Percentiles rank a stretch among this genome's conserved stretches.
phyloP scores from a whole-genome alignment of 2,888 invertebrate species.

The Bellardia bayeri region DNA sequence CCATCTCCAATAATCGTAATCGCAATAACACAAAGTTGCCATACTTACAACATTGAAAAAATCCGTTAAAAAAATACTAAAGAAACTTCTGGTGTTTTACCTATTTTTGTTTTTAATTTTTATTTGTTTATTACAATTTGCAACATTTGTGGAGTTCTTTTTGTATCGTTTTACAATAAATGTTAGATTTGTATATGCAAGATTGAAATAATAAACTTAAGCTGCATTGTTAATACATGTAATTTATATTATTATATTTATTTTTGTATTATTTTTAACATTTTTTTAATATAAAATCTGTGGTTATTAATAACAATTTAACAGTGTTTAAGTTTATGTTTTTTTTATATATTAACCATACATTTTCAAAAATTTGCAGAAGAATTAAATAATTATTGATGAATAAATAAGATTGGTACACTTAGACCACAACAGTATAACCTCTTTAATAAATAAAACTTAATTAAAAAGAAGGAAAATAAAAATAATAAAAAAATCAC shows the following conservation, averaged over 20 bases:
- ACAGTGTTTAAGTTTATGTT: constrained; percentile 48
- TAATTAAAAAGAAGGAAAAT: constrained; percentile 49
- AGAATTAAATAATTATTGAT: constrained; percentile 37
- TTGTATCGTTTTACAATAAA: constrained; percentile 56
- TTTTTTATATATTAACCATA: constrained; percentile 40
- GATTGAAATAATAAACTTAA: constrained; percentile 54
- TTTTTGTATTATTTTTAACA: constrained; percentile 45
- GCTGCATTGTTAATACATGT: constrained; percentile 48
- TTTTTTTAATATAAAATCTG: constrained; percentile 52
- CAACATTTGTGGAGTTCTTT: constrained; percentile 62
- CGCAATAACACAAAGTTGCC: neutral
- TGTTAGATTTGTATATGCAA: constrained; percentile 62
- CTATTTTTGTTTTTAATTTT: constrained; percentile 31
- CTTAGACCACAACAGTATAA: constrained; percentile 70
- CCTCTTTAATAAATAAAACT: constrained; percentile 66
- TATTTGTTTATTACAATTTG: constrained; percentile 62
- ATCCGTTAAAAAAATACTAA: neutral
- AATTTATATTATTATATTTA: constrained; percentile 25
- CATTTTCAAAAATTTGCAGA: constrained; percentile 36
- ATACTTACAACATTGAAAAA: constrained; percentile 14
- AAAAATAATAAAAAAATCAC: constrained; percentile 31
- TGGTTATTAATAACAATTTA: constrained; percentile 65
- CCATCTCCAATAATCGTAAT: too few species aligned
- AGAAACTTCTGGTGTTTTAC: neutral
- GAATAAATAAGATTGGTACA: constrained; percentile 63